Conservation (phyloP, 2,797 vertebrate genomes). For the Eleutherodactylus coqui region DNA sequence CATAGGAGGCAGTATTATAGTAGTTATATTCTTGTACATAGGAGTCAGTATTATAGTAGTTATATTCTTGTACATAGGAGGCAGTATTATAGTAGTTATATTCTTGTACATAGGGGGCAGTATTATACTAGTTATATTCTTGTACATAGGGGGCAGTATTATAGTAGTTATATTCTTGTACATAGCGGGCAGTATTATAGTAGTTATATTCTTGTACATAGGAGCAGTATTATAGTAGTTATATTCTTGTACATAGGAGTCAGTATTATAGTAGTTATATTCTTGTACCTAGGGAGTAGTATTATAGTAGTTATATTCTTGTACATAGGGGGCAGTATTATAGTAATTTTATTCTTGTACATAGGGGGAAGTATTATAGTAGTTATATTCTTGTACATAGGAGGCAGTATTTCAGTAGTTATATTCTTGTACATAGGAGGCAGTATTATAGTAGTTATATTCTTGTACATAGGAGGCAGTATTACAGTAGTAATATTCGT, state of each 20-base stretch:
- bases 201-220: constrained; percentile 6
- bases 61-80: neutral
- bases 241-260: neutral
- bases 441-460: constrained; percentile 18
- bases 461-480: neutral
- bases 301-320: no score
- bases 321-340: no score
- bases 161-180: no score
- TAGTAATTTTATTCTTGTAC: no score
- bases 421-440: neutral
- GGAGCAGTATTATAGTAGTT: neutral
- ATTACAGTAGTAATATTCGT: no score
- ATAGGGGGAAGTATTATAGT: no score
- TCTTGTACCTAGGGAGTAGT: neutral
- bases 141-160: no score
- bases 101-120: neutral
- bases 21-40: no score
- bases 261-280: constrained; percentile 18
- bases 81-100: constrained; percentile 17
- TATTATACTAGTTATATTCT: no score
- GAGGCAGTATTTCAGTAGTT: neutral
- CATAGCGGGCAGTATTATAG: no score
- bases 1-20: no score
- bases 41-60: neutral
- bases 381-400: no score